Percentiles rank a stretch among this genome's conserved stretches.
These are phyloP conservation scores for Oophaga pumilio DNA, from an alignment of 2,113 vertebrate species.

Conservation along the genomic window DNA sequence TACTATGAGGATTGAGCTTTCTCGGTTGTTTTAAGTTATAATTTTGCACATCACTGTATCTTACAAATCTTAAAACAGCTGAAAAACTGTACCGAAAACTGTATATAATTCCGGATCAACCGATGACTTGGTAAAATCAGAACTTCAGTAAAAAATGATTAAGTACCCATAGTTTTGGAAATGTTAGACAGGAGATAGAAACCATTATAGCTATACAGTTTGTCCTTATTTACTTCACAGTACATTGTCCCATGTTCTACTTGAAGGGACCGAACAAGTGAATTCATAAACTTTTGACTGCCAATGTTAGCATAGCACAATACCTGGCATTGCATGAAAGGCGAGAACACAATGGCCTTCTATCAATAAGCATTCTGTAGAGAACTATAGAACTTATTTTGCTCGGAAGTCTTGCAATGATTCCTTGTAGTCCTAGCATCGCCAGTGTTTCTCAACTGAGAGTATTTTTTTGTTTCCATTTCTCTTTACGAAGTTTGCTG, in stretches of 20 bases:
- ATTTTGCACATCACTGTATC: too few species aligned
- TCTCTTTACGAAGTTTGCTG: too few species aligned
- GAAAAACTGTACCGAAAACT: too few species aligned
- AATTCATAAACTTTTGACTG: background rate
- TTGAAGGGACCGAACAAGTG: background rate
- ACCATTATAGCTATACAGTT: background rate
- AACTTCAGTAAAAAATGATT: too few species aligned
- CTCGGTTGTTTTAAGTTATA: too few species aligned
- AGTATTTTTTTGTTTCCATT: background rate
- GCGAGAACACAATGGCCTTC: background rate
- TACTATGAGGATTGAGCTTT: too few species aligned
- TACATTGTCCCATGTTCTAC: background rate
- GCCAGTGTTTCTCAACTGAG: background rate
- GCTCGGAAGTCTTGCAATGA: slow-evolving; percentile 7
- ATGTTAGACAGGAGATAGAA: too few species aligned
- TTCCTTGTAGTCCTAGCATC: background rate
- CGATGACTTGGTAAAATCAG: too few species aligned
- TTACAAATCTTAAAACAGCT: too few species aligned
- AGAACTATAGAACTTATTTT: background rate
- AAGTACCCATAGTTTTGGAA: too few species aligned
- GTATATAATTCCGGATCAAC: too few species aligned
- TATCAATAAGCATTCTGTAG: background rate
- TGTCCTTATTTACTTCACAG: background rate
- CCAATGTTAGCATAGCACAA: slow-evolving; percentile 5
- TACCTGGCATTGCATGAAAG: slow-evolving; percentile 49